Evolutionary conservation across 2,113 vertebrate species (phyloP).

Genomic region (Butorides virescens): DNA sequence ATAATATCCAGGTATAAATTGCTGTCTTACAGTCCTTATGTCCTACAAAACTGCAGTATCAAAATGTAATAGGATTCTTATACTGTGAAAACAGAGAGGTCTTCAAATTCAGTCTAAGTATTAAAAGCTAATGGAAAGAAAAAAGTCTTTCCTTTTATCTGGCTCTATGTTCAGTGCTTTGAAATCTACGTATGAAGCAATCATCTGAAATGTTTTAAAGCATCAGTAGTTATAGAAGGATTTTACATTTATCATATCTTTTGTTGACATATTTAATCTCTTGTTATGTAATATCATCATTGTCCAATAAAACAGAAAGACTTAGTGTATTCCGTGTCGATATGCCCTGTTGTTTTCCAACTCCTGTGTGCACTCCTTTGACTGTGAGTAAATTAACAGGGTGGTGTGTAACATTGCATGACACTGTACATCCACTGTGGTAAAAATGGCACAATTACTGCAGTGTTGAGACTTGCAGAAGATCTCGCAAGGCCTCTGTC

Average conservation of each 20-base stretch:
- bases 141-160: not conserved
- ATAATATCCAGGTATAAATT: not conserved
- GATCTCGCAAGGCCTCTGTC: not conserved
- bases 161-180: not conserved
- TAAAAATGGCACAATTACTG: not conserved
- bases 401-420: not conserved
- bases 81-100: not conserved
- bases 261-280: not conserved
- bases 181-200: not conserved
- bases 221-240: not conserved
- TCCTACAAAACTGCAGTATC: not conserved
- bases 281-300: not conserved
- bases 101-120: not conserved
- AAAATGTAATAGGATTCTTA: not conserved
- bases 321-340: not conserved
- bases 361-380: not conserved
- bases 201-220: not conserved
- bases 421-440: not conserved
- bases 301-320: not conserved
- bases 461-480: rapidly evolving
- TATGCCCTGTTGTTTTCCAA: not conserved
- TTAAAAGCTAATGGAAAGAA: not conserved
- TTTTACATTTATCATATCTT: not conserved
- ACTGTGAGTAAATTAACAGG: not conserved
- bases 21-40: not conserved